Conservation (phyloP, 2,797 vertebrate species). For the Vespertilio murinus region DNA sequence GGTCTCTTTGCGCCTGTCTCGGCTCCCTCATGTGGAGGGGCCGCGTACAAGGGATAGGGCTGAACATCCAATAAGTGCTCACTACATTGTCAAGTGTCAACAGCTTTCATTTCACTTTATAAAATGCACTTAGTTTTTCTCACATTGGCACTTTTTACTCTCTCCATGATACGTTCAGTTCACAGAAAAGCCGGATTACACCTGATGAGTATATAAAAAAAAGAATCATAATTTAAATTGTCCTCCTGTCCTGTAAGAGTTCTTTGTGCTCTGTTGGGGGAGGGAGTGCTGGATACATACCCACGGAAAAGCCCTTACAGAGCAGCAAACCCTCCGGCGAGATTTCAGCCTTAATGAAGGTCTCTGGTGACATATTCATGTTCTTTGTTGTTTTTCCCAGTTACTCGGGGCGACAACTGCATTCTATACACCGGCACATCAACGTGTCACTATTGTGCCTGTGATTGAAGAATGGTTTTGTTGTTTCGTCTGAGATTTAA, state of each 20-base stretch:
- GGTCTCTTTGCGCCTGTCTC: neutral
- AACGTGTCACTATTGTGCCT: neutral
- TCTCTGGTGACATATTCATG: neutral
- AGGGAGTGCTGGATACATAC: neutral
- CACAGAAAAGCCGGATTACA: conserved; percentile 49
- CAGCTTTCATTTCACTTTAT: conserved; percentile 26
- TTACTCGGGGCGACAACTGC: neutral
- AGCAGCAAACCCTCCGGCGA: neutral
- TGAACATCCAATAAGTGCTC: neutral
- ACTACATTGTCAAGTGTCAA: conserved; percentile 29
- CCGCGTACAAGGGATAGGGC: neutral
- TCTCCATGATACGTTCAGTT: neutral
- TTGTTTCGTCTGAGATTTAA: conserved; percentile 18
- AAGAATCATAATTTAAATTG: conserved; percentile 19
- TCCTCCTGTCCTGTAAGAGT: neutral
- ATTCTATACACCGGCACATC: neutral
- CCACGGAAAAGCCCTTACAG: neutral
- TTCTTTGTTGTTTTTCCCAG: neutral
- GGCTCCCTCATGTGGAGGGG: neutral
- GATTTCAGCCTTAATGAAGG: neutral
- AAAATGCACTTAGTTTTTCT: conserved; percentile 50
- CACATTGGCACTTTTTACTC: neutral
- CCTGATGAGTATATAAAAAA: conserved; percentile 8
- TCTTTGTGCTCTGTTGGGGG: neutral
- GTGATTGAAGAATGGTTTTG: conserved; percentile 19